Evolutionary conservation across 2,113 vertebrate species (phyloP).

Genomic region (Pholis gunnellus): DNA sequence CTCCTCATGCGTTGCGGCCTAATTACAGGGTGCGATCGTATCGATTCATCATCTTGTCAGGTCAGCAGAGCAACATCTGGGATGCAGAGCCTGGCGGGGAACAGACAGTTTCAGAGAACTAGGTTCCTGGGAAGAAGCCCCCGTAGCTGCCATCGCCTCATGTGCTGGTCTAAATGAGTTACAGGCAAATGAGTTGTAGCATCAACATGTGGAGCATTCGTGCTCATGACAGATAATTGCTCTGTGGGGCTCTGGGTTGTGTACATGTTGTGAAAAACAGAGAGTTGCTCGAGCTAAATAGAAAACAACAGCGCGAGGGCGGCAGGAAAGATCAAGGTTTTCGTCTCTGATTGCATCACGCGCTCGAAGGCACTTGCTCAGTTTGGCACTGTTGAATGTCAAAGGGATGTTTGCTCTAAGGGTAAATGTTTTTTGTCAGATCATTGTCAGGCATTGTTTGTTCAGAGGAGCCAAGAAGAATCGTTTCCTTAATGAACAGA

Average conservation of each 20-base stretch:
- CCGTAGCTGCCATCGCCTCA: conserved; percentile 13
- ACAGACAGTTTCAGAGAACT: conserved; percentile 36
- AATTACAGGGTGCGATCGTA: conserved; percentile 44
- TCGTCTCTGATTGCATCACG: neutral
- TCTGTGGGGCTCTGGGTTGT: neutral
- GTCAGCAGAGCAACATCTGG: conserved; percentile 60
- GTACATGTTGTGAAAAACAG: conserved; percentile 10
- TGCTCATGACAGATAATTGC: conserved; percentile 14
- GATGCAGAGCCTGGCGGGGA: conserved; percentile 34
- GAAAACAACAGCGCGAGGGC: neutral
- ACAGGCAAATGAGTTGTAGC: conserved; percentile 23
- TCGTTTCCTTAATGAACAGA: neutral
- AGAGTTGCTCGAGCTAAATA: neutral
- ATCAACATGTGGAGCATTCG: conserved; percentile 30
- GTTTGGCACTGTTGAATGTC: neutral
- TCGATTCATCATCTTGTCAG: conserved; percentile 56
- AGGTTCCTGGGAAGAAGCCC: conserved; percentile 43
- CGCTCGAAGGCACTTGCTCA: neutral
- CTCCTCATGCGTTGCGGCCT: conserved; percentile 30
- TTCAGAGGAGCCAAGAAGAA: neutral
- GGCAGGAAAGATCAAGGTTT: neutral
- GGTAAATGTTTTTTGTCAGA: neutral
- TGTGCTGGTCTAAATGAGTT: conserved; percentile 35
- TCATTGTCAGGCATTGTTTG: neutral
- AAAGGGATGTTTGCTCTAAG: neutral